A percentile compares a stretch with the other conserved stretches of the same genome.
Evolutionary conservation across 2,797 vertebrate species (phyloP).

Genomic region (Rhinoraja longicauda): DNA sequence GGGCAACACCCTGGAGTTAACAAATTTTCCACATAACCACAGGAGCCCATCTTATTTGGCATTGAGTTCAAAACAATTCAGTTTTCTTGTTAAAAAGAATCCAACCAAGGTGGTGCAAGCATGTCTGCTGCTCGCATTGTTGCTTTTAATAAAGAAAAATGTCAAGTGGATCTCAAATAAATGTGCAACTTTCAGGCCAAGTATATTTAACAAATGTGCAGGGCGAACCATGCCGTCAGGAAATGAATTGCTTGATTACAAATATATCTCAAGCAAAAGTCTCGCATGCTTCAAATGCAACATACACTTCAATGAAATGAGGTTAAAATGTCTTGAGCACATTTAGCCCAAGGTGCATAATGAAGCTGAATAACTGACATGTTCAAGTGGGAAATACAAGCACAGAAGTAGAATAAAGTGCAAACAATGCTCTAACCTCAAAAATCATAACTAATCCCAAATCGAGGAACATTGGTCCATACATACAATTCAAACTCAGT

Average conservation of each 20-base stretch:
- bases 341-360: slow-evolving; percentile 10
- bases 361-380: slow-evolving; percentile 11
- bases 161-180: not conserved
- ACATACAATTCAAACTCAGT: not conserved
- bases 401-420: not conserved
- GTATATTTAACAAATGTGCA: not conserved
- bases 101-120: not conserved
- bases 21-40: not conserved
- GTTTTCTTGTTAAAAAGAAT: not conserved
- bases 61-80: not conserved
- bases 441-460: not conserved
- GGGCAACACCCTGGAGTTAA: slow-evolving; percentile 75
- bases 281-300: slow-evolving; percentile 19
- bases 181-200: not conserved
- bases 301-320: not conserved
- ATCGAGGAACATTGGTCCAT: not conserved
- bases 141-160: slow-evolving; percentile 34
- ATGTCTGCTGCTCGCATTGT: not conserved
- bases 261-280: not conserved
- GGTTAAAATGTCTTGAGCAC: not conserved
- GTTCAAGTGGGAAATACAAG: not conserved
- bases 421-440: not conserved
- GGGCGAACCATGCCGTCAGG: not conserved
- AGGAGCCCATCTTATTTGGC: not conserved
- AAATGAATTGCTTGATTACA: not conserved